These are phyloP conservation scores for Sebastes schlegelii DNA, from an alignment of 2,113 vertebrate genomes.

Conservation along the genomic window DNA sequence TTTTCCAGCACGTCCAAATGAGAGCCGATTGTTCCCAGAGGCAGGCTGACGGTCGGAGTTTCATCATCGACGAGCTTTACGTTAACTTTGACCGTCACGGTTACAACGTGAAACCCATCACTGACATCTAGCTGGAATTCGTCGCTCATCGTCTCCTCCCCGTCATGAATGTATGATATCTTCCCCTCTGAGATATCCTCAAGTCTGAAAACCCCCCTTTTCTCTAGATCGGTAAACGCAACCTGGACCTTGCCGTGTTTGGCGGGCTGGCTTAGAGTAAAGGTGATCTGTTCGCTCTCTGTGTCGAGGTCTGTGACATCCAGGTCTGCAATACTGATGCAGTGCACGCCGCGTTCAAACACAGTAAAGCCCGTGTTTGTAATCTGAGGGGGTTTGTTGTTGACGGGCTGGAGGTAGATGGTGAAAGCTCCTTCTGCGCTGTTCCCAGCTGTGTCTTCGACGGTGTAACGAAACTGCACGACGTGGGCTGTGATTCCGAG, in stretches of 20 bases:
- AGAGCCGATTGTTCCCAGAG: constrained; percentile 89
- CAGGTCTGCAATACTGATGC: constrained; percentile 86
- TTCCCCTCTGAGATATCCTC: constrained; percentile 88
- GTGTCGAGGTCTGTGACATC: constrained; percentile 90
- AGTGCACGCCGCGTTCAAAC: constrained; percentile 86
- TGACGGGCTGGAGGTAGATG: constrained; percentile 90
- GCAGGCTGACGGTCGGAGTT: constrained; percentile 81
- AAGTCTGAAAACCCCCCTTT: constrained; percentile 86
- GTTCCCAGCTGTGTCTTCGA: constrained; percentile 92
- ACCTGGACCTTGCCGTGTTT: constrained; percentile 87
- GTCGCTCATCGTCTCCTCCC: constrained; percentile 87
- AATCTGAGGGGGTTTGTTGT: constrained; percentile 95
- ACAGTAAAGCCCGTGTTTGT: constrained; percentile 92
- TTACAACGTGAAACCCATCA: constrained; percentile 91
- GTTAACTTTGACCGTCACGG: constrained; percentile 88
- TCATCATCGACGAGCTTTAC: constrained; percentile 89
- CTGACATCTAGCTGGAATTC: constrained; percentile 91
- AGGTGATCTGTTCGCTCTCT: constrained; percentile 84
- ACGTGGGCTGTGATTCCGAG: constrained; percentile 92
- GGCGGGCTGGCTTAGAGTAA: constrained; percentile 88
- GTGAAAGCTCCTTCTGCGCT: constrained; percentile 87
- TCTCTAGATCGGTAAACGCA: constrained; percentile 81
- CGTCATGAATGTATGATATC: constrained; percentile 88
- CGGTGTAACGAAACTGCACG: constrained; percentile 91
- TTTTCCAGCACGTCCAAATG: constrained; percentile 94